A percentile compares a stretch with the other conserved stretches of the same genome.
Conservation (phyloP, 1,140 invertebrate genomes). For the Vollenhovia emeryi region DNA sequence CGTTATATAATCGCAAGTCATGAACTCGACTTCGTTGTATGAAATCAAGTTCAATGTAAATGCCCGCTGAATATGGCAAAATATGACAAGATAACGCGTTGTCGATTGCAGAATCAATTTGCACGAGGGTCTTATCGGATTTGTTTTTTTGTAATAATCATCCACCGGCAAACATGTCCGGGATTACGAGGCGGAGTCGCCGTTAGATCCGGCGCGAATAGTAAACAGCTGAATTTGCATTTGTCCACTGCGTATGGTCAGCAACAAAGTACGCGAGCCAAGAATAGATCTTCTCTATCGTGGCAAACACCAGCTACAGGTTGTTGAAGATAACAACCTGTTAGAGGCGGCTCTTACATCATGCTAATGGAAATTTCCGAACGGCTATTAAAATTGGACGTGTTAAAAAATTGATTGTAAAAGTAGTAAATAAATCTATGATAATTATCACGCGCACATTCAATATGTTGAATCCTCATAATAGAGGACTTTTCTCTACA, state of each 20-base stretch:
- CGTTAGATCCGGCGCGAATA: background rate
- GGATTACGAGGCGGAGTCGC: background rate
- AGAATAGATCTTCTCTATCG: background rate
- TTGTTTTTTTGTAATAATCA: background rate
- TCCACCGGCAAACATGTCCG: background rate
- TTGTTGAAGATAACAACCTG: conserved; percentile 26
- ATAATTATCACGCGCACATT: too few species aligned
- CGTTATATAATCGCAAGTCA: background rate
- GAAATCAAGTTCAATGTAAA: background rate
- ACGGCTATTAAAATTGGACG: background rate
- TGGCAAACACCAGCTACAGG: background rate
- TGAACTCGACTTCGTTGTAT: background rate
- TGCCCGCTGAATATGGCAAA: background rate
- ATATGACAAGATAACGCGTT: background rate
- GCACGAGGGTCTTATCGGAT: background rate
- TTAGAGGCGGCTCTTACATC: background rate
- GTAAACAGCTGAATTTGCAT: conserved; percentile 15
- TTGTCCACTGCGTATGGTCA: background rate
- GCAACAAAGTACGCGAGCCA: background rate
- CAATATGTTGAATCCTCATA: too few species aligned
- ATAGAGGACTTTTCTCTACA: too few species aligned
- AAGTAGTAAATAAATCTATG: too few species aligned
- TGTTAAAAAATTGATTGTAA: too few species aligned
- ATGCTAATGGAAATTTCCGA: background rate
- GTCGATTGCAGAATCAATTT: background rate